Percentiles rank a stretch among this genome's conserved stretches.
Evolutionary conservation across 2,888 invertebrate species (phyloP).

Genomic region (Pegoplata infirma): DNA sequence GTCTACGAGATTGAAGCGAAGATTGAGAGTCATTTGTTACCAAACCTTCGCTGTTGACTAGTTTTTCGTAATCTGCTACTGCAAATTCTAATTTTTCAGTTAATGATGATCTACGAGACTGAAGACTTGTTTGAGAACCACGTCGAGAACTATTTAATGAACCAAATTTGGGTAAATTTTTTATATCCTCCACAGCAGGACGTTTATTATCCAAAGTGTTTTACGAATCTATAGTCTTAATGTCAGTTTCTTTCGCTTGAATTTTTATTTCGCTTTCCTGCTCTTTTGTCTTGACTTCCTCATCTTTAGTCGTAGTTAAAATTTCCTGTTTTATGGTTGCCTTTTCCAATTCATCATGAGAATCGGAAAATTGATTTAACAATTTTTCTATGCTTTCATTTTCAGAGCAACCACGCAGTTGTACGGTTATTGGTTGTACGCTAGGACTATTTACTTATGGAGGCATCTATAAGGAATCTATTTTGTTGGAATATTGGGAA

Average conservation of each 20-base stretch:
- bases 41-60: no score
- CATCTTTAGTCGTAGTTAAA: background rate
- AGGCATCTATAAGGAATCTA: constrained; percentile 72
- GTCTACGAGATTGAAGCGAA: no score
- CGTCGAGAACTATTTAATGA: constrained; percentile 70
- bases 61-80: constrained; percentile 42
- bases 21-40: no score
- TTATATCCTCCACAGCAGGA: constrained; percentile 70
- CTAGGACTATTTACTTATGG: constrained; percentile 74
- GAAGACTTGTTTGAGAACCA: constrained; percentile 70
- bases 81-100: constrained; percentile 66
- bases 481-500: no score
- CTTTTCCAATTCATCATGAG: constrained; percentile 63
- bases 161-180: constrained; percentile 72
- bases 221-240: background rate
- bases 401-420: constrained; percentile 73
- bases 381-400: constrained; percentile 76
- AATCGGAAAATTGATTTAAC: constrained; percentile 74
- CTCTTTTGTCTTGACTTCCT: background rate
- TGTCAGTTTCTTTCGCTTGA: background rate
- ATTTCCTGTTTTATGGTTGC: background rate
- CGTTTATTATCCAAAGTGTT: constrained; percentile 15
- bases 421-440: constrained; percentile 69
- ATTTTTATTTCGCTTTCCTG: background rate
- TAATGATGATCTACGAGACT: constrained; percentile 68